These are phyloP conservation scores for Ectobius pallidus DNA, from an alignment of 2,888 invertebrate species.

Conservation along the genomic window DNA sequence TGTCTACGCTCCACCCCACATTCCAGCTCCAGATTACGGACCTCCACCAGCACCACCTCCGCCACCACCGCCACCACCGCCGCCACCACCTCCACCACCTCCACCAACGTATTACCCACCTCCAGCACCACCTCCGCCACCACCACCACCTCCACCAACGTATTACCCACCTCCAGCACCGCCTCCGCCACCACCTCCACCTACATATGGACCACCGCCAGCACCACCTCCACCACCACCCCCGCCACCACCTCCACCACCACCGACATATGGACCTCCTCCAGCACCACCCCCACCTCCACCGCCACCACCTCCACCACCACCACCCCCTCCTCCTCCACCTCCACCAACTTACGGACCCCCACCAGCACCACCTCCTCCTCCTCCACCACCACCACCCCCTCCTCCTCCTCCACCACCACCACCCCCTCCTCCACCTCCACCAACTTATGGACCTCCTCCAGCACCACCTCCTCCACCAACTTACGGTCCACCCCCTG, in stretches of 20 bases:
- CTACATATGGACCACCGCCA: not conserved
- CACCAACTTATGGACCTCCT: not conserved
- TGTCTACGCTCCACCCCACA: no score
- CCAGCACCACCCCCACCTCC: no score
- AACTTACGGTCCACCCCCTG: not conserved
- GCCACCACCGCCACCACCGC: no score
- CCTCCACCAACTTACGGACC: not conserved
- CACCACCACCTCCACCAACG: no score
- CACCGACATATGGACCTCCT: not conserved
- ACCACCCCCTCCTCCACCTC: not conserved
- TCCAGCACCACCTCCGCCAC: no score
- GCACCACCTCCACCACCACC: not conserved
- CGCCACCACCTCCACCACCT: no score
- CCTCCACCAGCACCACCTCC: no score
- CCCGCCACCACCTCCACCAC: not conserved
- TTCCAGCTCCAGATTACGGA: no score
- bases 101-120: no score
- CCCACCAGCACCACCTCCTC: not conserved
- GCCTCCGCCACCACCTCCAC: not conserved
- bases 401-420: not conserved
- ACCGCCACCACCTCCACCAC: slow-evolving; percentile 4
- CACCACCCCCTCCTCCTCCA: not conserved
- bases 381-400: not conserved
- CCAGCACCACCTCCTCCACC: not conserved
- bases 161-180: no score